A percentile compares a stretch with the other conserved stretches of the same genome.
Evolutionary conservation across 2,797 vertebrate species (phyloP).

Genomic region (Epinephelus malabaricus): DNA sequence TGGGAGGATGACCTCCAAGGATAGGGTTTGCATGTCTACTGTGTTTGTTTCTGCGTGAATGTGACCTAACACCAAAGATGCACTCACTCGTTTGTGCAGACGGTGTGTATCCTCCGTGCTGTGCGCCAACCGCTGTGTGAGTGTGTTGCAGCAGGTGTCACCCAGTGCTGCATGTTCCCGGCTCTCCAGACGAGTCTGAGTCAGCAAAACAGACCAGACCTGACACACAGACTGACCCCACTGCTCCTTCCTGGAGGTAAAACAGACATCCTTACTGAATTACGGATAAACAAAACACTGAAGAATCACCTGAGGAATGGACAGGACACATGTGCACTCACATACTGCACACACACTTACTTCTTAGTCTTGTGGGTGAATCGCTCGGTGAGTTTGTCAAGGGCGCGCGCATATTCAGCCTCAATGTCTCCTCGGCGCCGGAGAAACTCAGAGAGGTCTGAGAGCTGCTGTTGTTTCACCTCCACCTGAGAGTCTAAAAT

Average conservation of each 20-base stretch:
- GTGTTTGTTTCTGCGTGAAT: not conserved
- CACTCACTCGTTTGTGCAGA: slow-evolving; percentile 89
- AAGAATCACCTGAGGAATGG: not conserved
- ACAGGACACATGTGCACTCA: not conserved
- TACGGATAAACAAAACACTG: not conserved
- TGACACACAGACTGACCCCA: slow-evolving; percentile 90
- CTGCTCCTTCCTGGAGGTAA: slow-evolving; percentile 89
- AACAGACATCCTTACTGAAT: slow-evolving; percentile 3
- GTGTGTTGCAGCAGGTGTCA: slow-evolving; percentile 89
- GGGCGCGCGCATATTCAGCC: slow-evolving; percentile 91
- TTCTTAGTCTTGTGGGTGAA: slow-evolving; percentile 88
- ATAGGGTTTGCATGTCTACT: not conserved
- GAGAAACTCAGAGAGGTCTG: slow-evolving; percentile 92
- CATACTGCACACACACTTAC: slow-evolving; percentile 50
- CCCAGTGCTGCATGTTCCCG: slow-evolving; percentile 89
- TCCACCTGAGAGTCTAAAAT: slow-evolving; percentile 92
- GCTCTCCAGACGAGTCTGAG: slow-evolving; percentile 92
- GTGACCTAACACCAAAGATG: not conserved
- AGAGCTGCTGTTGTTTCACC: slow-evolving; percentile 91
- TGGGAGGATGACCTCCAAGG: not conserved
- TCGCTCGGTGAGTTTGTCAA: slow-evolving; percentile 92
- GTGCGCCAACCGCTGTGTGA: slow-evolving; percentile 88
- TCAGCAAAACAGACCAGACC: slow-evolving; percentile 92
- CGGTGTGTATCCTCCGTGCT: slow-evolving; percentile 90
- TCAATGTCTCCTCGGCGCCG: slow-evolving; percentile 92